Evolutionary conservation across 1,140 invertebrate species (phyloP), one percentile per base, ranked within the genome.

Genomic region (Lanistes nyassanus): DNA sequence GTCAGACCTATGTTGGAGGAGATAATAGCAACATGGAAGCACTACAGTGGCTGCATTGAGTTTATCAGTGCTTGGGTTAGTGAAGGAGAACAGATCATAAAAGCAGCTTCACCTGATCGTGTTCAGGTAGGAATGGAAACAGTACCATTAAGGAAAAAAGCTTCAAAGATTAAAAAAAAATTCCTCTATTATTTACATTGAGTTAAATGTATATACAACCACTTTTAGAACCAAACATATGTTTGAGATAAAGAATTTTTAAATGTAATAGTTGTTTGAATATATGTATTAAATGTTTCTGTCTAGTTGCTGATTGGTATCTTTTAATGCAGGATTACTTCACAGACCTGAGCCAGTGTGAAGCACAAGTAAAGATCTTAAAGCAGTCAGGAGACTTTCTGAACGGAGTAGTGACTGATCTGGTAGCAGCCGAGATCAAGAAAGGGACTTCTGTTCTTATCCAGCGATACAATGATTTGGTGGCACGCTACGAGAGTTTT

Each of bases 331-430:
- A 89, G 84, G 83, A 88, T 69, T 89, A 88, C 79, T 96, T 96
- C 90, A 92, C 96, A 88, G 95, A 98, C 82, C 92, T 98, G 31
- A 94, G 93, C 58, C 91, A 95, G 3, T 97, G 95, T 95, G 95
- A 96, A 86, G 95, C 98, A 81, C 96, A 94, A 85, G 93, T 95
- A 81, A 93, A 95, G 83, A 88, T 93, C 0, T 82, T 98, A 4
- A 93, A 94, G 13, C 95, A 97, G 76, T 94, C 95, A 0, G 95
- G 94, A 7, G 95, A 94, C 74, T 98, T 97, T 87, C 88, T 98
- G 34, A 94, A 95, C 39, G 95, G 95, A 5, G 96, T 95, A 0
- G 96, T 94, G 77, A 93, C 95, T 71, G 94, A 96, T 70, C 91
- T 93, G 64, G 93, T 97, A 64, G 93, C 94, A 0, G 88, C 91